A percentile compares a stretch with the other conserved stretches of the same genome.
These are phyloP conservation scores for Sarotherodon lohbergeri DNA, from an alignment of 2,113 vertebrate genomes.

Conservation along the genomic window DNA sequence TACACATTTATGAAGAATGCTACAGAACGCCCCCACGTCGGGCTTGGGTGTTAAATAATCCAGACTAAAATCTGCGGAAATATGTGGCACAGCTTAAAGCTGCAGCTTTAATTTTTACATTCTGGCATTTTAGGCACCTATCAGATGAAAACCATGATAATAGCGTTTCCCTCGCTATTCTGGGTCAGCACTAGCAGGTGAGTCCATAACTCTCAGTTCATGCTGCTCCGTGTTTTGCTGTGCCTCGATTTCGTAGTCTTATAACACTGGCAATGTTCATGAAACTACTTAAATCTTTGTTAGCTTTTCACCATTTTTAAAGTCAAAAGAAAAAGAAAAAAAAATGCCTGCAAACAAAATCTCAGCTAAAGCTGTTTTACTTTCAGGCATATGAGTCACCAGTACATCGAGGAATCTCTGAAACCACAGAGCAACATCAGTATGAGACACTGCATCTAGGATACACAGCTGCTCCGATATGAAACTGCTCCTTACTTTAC, in stretches of 20 bases:
- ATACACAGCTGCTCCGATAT: neutral
- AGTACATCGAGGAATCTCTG: neutral
- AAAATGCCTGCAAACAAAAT: neutral
- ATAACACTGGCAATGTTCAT: neutral
- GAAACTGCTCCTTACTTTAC: neutral
- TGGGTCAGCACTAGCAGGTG: neutral
- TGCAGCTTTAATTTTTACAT: neutral
- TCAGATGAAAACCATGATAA: neutral
- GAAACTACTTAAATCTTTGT: neutral
- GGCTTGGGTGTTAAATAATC: neutral
- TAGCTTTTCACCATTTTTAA: neutral
- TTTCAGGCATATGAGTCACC: neutral
- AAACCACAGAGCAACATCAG: neutral
- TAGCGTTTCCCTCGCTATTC: neutral
- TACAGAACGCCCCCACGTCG: neutral
- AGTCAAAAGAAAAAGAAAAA: neutral
- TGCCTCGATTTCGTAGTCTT: neutral
- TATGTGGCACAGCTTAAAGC: neutral
- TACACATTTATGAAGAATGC: neutral
- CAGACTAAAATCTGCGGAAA: neutral
- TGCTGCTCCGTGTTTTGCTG: neutral
- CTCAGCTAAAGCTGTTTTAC: neutral
- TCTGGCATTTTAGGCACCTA: neutral
- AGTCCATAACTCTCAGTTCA: neutral
- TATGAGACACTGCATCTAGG: neutral